Evolutionary conservation across 2,797 vertebrate genomes (phyloP).

Genomic region (Mionectes olivaceus): DNA sequence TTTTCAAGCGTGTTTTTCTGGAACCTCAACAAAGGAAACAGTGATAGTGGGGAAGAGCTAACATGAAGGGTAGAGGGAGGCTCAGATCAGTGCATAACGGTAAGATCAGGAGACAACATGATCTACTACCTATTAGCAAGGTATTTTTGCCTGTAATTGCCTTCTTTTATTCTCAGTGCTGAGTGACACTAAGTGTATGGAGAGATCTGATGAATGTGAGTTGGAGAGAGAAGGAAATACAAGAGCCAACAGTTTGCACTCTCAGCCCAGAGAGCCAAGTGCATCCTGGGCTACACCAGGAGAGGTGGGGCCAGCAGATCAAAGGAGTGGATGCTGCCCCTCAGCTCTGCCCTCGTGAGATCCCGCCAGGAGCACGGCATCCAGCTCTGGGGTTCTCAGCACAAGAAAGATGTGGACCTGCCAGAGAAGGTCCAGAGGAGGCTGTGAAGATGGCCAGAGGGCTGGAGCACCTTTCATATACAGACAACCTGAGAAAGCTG

Average conservation of each 20-base stretch:
- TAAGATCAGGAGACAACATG: not conserved
- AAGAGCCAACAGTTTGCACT: not conserved
- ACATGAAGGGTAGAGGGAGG: not conserved
- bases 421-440: not conserved
- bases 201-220: not conserved
- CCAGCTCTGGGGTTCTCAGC: not conserved
- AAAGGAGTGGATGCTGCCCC: not conserved
- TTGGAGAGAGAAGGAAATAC: not conserved
- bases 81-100: not conserved
- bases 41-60: not conserved
- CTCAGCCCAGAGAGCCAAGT: rapidly evolving
- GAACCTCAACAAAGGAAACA: not conserved
- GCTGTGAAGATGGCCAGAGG: not conserved
- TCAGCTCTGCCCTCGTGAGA: not conserved
- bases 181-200: not conserved
- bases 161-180: not conserved
- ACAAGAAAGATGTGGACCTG: not conserved
- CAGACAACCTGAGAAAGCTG: not conserved
- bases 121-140: not conserved
- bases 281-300: not conserved
- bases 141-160: not conserved
- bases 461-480: not conserved
- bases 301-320: not conserved
- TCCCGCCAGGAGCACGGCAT: too few species aligned
- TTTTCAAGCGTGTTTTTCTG: not conserved